Percentiles rank a stretch among this genome's conserved stretches.
phyloP scores from a whole-genome alignment of 2,113 vertebrate species.

The Herpailurus yagouaroundi region DNA sequence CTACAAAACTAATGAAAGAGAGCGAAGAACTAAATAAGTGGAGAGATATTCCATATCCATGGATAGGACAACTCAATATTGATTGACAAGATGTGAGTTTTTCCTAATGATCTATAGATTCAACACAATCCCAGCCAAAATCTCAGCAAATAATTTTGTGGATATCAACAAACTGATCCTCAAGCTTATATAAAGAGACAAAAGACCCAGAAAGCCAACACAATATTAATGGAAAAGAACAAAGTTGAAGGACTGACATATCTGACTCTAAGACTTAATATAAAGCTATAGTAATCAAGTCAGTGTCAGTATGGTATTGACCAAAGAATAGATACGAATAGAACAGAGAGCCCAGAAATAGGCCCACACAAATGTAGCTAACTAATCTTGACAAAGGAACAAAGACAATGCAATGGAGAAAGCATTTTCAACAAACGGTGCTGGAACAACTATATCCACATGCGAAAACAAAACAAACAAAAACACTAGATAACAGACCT shows the following conservation, averaged over 20 bases:
- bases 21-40: not conserved
- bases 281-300: not conserved
- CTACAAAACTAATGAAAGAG: not conserved
- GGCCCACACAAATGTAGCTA: not conserved
- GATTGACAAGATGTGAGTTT: not conserved
- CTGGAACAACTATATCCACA: not conserved
- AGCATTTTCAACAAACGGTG: slow-evolving; percentile 10
- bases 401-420: not conserved
- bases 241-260: not conserved
- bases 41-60: not conserved
- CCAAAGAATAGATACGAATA: not conserved
- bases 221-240: not conserved
- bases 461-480: not conserved
- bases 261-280: not conserved
- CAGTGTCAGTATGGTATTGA: not conserved
- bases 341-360: not conserved
- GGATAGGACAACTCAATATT: not conserved
- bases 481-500: not conserved
- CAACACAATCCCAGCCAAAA: not conserved
- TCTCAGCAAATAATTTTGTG: slow-evolving; percentile 2
- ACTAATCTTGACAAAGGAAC: not conserved
- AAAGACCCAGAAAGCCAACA: not conserved
- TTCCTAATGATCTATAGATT: not conserved
- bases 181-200: not conserved
- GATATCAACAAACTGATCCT: not conserved